Evolutionary conservation across 2,113 vertebrate genomes (phyloP).

Genomic region (Dasyprocta punctata): DNA sequence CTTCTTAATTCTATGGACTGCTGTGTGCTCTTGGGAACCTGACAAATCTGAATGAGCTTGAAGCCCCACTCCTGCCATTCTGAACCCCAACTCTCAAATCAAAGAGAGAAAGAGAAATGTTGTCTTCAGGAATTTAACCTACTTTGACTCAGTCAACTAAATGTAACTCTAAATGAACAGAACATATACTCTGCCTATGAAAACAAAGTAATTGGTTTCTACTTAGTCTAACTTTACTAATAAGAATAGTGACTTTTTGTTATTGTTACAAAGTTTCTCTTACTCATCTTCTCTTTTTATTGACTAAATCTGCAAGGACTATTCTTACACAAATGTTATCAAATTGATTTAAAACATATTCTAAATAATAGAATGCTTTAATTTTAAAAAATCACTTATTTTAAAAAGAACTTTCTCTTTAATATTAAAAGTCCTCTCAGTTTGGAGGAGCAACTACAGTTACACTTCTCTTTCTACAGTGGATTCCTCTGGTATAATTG

Average conservation of each 20-base stretch:
- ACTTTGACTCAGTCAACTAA: neutral
- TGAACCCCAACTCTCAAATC: neutral
- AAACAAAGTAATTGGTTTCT: neutral
- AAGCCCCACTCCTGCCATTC: neutral
- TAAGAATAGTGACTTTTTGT: neutral
- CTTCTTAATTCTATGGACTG: conserved; percentile 82
- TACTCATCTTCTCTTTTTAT: neutral
- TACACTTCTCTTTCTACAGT: neutral
- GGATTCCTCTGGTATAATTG: neutral
- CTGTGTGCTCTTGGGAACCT: conserved; percentile 89
- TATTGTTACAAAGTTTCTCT: neutral
- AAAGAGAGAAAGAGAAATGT: neutral
- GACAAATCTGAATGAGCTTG: conserved; percentile 84
- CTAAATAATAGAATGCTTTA: neutral
- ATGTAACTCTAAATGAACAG: neutral
- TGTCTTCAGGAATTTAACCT: neutral
- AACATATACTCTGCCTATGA: neutral
- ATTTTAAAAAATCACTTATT: neutral
- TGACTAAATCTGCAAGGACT: neutral
- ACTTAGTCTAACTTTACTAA: neutral
- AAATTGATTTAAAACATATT: neutral
- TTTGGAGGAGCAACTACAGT: neutral
- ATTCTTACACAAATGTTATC: neutral
- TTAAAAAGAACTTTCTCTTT: neutral
- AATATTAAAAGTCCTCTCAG: neutral